phyloP scores from a whole-genome alignment of 37 sponge, comb jelly and placozoan genomes.

The Beroe forskalii region DNA sequence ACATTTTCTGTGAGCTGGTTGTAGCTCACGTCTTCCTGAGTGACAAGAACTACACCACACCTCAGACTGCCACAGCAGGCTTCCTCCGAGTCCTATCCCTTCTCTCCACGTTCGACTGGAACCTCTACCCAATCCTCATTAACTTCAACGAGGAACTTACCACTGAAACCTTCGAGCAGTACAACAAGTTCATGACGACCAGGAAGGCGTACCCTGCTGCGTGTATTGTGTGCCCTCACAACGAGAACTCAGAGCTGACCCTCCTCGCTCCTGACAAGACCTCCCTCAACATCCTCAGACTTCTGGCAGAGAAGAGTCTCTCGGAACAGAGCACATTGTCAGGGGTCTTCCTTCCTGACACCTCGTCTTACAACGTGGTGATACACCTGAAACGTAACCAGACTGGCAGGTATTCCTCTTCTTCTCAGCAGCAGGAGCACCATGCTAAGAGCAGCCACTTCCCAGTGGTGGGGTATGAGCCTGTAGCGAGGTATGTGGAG shows the following conservation, averaged over 20 bases:
- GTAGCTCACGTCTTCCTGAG: constrained; percentile 77
- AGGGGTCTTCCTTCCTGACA: not conserved
- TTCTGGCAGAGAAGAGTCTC: constrained; percentile 1
- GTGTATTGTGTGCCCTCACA: constrained; percentile 39
- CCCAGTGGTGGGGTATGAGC: constrained; percentile 59
- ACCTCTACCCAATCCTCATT: constrained; percentile 78
- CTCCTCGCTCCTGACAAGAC: not conserved
- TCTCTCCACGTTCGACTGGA: constrained; percentile 79
- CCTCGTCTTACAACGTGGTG: constrained; percentile 21
- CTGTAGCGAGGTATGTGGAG: constrained; percentile 3
- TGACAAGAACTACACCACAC: constrained; percentile 73
- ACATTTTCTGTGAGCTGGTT: constrained; percentile 88
- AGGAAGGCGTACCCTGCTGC: constrained; percentile 19
- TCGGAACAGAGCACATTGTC: not conserved
- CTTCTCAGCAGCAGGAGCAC: not conserved
- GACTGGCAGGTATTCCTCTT: not conserved
- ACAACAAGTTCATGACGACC: constrained; percentile 13
- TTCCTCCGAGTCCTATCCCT: constrained; percentile 87
- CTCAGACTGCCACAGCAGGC: constrained; percentile 73
- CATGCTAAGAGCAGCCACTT: constrained; percentile 39
- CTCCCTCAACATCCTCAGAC: constrained; percentile 22
- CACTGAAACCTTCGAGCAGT: not conserved
- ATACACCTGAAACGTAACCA: constrained; percentile 36
- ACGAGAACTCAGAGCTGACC: constrained; percentile 22
- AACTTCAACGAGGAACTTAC: constrained; percentile 66